These are phyloP conservation scores for Galerucella nymphaeae DNA, from an alignment of 2,888 invertebrate species.

Conservation along the genomic window DNA sequence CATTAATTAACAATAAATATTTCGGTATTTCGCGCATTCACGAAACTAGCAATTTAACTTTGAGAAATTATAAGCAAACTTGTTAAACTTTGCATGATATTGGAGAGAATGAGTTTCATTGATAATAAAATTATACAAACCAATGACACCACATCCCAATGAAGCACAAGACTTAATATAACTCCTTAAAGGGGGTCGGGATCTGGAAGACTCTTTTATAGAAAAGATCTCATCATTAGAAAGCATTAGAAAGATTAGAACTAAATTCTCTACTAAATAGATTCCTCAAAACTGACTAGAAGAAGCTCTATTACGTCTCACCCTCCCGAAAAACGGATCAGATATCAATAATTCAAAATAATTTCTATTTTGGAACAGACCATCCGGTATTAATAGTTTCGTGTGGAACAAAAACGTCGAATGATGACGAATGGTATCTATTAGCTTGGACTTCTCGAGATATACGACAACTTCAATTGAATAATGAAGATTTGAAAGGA, in stretches of 20 bases:
- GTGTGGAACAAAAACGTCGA: not conserved
- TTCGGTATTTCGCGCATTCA: constrained; percentile 6
- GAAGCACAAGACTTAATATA: not conserved
- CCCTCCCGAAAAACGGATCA: too few relatives aligned
- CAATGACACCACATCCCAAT: not conserved
- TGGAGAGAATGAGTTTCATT: not conserved
- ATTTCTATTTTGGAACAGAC: not conserved
- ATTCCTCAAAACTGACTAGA: too few relatives aligned
- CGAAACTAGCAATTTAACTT: constrained; percentile 20
- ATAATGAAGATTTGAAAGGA: constrained; percentile 29
- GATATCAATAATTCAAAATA: too few relatives aligned
- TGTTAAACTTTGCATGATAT: not conserved
- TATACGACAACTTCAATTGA: constrained; percentile 29
- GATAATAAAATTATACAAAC: not conserved
- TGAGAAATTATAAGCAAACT: constrained; percentile 9
- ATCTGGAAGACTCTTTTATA: too few relatives aligned
- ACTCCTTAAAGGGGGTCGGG: too few relatives aligned
- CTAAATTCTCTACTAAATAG: too few relatives aligned
- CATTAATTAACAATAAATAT: constrained; percentile 15
- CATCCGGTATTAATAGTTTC: not conserved
- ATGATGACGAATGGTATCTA: constrained; percentile 1
- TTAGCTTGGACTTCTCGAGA: not conserved
- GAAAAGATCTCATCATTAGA: too few relatives aligned
- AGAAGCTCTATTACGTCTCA: too few relatives aligned
- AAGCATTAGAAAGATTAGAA: too few relatives aligned